phyloP scores from a whole-genome alignment of 1,140 invertebrate species.

The Homalodisca vitripennis region DNA sequence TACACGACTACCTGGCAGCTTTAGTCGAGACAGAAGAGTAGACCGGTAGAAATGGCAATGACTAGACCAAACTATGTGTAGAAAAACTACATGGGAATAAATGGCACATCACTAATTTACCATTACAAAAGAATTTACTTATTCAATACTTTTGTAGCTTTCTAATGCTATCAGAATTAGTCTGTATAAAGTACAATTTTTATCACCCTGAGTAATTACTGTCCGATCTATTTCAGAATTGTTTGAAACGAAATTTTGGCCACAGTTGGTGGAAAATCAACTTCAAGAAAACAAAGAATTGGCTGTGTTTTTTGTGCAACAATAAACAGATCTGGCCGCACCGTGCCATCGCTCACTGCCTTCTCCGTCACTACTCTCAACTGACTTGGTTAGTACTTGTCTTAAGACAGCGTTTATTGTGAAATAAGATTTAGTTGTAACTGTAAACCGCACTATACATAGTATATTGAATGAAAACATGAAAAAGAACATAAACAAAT shows the following conservation, averaged over 20 bases:
- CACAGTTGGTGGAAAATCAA: background rate
- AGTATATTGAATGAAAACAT: too few relatives aligned
- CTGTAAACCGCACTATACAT: too few relatives aligned
- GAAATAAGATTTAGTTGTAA: too few relatives aligned
- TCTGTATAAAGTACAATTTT: too few relatives aligned
- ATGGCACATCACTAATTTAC: background rate
- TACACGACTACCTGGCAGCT: too few relatives aligned
- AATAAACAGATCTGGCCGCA: constrained; percentile 11
- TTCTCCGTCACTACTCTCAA: background rate
- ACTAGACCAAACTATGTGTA: background rate
- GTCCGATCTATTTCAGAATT: background rate
- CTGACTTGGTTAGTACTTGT: background rate
- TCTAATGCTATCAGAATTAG: background rate
- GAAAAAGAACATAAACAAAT: too few relatives aligned
- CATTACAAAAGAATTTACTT: background rate
- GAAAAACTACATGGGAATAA: background rate
- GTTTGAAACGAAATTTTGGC: constrained; percentile 7
- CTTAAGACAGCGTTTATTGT: too few relatives aligned
- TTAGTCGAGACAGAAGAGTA: too few relatives aligned
- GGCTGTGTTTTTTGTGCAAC: constrained; percentile 10
- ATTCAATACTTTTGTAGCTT: background rate
- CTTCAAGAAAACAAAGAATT: background rate
- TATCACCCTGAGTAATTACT: too few relatives aligned
- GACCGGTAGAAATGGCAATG: too few relatives aligned
- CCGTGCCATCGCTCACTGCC: constrained; percentile 4